Conservation (phyloP, 2,888 invertebrate species). For the Noctua janthina region DNA sequence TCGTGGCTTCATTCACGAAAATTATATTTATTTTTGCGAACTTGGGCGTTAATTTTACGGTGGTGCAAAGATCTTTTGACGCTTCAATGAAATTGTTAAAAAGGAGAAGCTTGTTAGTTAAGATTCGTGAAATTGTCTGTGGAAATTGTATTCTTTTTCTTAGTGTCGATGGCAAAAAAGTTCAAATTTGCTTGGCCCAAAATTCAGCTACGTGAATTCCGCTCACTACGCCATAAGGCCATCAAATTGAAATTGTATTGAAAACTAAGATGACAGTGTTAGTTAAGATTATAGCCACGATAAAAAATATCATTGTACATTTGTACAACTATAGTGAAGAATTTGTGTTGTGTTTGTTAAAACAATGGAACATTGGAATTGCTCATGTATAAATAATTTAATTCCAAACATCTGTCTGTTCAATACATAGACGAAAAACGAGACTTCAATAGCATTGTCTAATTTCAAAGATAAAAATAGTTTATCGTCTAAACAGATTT, state of each 20-base stretch:
- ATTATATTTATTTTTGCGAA: not conserved
- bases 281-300: not conserved
- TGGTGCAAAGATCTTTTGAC: not conserved
- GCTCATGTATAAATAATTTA: not conserved
- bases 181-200: not conserved
- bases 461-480: not conserved
- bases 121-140: not conserved
- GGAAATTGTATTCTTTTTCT: not conserved
- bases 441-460: not conserved
- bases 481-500: constrained; percentile 11
- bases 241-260: not conserved
- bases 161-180: not conserved
- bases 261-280: not conserved
- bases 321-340: not conserved
- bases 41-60: not conserved
- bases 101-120: not conserved
- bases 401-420: not conserved
- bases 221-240: not conserved
- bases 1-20: constrained; percentile 27
- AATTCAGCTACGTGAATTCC: not conserved
- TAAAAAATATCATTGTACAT: not conserved
- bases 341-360: not conserved
- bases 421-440: not conserved
- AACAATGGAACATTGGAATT: constrained; percentile 2
- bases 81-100: not conserved